Percentiles rank a stretch among this genome's conserved stretches.
Conservation (phyloP, 2,797 vertebrate genomes). For the Alouatta caraya region DNA sequence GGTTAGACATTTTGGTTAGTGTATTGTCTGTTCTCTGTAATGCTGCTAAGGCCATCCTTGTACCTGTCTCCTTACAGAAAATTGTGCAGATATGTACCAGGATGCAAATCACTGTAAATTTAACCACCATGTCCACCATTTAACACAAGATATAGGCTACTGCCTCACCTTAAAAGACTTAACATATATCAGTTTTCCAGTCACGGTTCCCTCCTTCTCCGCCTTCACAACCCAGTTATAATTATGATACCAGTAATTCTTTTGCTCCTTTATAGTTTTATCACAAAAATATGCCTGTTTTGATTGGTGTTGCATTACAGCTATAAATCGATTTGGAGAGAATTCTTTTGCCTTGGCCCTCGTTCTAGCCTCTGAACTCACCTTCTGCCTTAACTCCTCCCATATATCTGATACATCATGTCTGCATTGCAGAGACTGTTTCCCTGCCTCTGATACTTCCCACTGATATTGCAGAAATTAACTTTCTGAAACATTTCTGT, state of each 20-base stretch:
- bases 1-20: background rate
- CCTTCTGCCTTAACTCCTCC: background rate
- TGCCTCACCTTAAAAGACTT: background rate
- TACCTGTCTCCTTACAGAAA: background rate
- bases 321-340: background rate
- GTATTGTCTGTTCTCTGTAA: background rate
- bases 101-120: background rate
- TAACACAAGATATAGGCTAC: background rate
- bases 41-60: background rate
- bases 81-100: background rate
- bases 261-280: background rate
- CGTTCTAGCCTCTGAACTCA: too few species aligned
- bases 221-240: background rate
- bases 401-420: background rate
- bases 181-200: background rate
- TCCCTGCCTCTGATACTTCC: background rate
- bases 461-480: background rate
- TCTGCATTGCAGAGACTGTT: background rate
- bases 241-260: background rate
- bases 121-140: background rate
- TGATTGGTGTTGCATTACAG: background rate
- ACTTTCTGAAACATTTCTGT: background rate
- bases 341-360: background rate
- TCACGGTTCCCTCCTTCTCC: fast-evolving
- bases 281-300: background rate